These are phyloP conservation scores for Conomelus anceps DNA, from an alignment of 2,888 invertebrate species.

Conservation along the genomic window DNA sequence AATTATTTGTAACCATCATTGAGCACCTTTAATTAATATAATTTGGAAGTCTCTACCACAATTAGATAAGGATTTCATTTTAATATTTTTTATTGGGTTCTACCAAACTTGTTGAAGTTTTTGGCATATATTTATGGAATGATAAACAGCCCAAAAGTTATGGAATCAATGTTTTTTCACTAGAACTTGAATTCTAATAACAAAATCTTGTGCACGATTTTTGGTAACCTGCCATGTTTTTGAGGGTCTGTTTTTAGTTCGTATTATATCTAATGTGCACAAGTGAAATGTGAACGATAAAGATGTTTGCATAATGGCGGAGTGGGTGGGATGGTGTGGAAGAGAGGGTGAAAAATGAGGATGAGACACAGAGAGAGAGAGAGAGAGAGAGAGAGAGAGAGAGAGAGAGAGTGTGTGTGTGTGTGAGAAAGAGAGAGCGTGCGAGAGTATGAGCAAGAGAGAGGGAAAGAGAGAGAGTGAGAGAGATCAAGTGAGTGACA, in stretches of 20 bases:
- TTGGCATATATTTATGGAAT: not conserved
- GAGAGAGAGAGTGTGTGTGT: not conserved
- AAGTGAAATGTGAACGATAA: not conserved
- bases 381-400: not conserved
- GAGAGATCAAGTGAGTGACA: not conserved
- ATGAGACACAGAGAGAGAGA: not conserved
- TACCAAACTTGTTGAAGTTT: not conserved
- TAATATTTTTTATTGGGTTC: too few species aligned
- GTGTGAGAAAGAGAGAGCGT: not conserved
- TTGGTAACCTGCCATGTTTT: not conserved
- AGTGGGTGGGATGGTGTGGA: not conserved
- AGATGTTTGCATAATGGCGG: not conserved
- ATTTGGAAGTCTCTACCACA: not conserved
- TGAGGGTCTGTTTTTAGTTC: too few species aligned
- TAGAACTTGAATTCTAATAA: not conserved
- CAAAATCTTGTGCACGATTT: not conserved
- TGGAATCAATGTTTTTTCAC: not conserved
- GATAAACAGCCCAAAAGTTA: not conserved
- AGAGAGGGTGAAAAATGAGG: not conserved
- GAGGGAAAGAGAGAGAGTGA: not conserved
- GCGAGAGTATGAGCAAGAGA: not conserved
- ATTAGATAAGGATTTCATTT: not conserved
- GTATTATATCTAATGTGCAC: not conserved
- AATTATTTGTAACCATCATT: not conserved
- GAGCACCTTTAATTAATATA: not conserved